Percentiles rank a stretch among this genome's conserved stretches.
phyloP scores from a whole-genome alignment of 2,888 invertebrate species.

The Tipula confusa region DNA sequence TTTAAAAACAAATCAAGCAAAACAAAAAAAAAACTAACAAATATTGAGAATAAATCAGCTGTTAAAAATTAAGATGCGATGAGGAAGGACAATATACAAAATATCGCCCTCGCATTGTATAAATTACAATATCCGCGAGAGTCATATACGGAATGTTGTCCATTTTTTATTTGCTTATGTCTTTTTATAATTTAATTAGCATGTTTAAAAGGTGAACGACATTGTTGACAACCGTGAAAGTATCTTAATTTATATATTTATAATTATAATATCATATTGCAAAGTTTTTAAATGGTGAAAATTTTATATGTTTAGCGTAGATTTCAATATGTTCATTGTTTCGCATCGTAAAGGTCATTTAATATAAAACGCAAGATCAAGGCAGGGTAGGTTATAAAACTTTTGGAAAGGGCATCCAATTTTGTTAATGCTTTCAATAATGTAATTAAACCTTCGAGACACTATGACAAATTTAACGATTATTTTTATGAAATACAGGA shows the following conservation, averaged over 20 bases:
- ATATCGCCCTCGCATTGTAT: background rate
- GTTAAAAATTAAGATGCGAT: background rate
- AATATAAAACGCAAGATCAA: background rate
- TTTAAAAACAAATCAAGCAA: conserved; percentile 8
- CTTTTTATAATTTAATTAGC: background rate
- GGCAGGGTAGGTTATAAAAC: background rate
- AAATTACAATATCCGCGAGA: background rate
- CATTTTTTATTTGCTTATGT: background rate
- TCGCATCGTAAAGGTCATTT: background rate
- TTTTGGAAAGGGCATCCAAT: background rate
- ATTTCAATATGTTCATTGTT: background rate
- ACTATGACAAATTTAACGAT: too few species aligned
- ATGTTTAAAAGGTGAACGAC: background rate
- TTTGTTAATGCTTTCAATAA: background rate
- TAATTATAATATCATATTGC: background rate
- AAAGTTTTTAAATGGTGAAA: background rate
- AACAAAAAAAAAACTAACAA: background rate
- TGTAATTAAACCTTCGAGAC: background rate
- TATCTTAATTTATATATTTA: background rate
- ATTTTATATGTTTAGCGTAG: background rate
- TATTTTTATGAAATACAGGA: too few species aligned
- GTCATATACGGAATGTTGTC: background rate
- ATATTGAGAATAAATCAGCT: background rate
- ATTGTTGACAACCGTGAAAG: background rate
- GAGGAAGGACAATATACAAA: background rate